Percentiles rank a stretch among this genome's conserved stretches.
phyloP scores from a whole-genome alignment of 2,797 vertebrate species.

The Eutrigla gurnardus region DNA sequence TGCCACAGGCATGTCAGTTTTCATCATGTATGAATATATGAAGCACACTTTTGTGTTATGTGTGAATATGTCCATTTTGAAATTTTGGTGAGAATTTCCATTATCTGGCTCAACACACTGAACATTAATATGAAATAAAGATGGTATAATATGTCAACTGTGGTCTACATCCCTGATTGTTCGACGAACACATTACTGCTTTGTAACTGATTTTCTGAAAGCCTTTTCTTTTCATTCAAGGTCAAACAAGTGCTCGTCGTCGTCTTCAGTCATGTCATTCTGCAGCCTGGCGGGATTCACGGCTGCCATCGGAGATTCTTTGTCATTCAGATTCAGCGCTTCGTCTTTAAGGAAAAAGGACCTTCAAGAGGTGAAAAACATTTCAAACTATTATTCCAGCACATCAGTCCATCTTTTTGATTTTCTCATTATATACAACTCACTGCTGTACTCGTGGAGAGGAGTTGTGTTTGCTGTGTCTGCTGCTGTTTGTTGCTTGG shows the following conservation, averaged over 20 bases:
- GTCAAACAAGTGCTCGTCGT: slow-evolving; percentile 56
- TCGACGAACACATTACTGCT: neutral
- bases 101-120: neutral
- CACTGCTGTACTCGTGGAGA: slow-evolving; percentile 87
- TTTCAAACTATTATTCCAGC: rapidly evolving
- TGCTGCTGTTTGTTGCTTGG: slow-evolving; percentile 84
- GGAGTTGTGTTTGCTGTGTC: slow-evolving; percentile 83
- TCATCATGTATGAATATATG: neutral
- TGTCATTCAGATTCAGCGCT: slow-evolving; percentile 85
- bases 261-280: slow-evolving; percentile 69
- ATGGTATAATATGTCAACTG: neutral
- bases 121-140: neutral
- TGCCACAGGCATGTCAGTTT: neutral
- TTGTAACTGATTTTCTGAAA: neutral
- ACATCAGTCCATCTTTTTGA: neutral
- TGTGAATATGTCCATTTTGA: neutral
- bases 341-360: slow-evolving; percentile 88
- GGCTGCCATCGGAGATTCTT: slow-evolving; percentile 85
- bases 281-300: slow-evolving; percentile 86
- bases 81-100: neutral
- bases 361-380: slow-evolving; percentile 70
- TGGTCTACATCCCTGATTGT: slow-evolving; percentile 8
- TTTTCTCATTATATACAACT: slow-evolving; percentile 64
- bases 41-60: neutral
- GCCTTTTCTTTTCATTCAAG: slow-evolving; percentile 43